Evolutionary conservation across 2,888 invertebrate genomes (phyloP), one percentile per base, ranked within the genome.

Genomic region (Sicus ferrugineus): DNA sequence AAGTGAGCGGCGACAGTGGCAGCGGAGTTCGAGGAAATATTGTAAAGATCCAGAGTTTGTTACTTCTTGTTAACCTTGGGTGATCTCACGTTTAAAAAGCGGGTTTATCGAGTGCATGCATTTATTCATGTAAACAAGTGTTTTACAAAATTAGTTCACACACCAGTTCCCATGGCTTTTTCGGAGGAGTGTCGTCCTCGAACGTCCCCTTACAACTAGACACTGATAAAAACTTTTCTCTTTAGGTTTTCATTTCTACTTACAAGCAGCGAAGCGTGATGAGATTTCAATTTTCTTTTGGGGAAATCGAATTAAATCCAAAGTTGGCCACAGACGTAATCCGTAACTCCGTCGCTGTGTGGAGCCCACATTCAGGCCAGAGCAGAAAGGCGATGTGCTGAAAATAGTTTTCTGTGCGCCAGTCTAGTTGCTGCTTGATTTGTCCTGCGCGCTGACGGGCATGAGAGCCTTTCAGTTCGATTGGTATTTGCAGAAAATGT

Each of bases 211-310:
- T 34, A 9, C 1, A 34, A 14, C 14, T 7, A 7, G 34, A 7
- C 34, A 34, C 2, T 34, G 34, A 14, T 42, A n/a, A 3, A n/a
- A 14, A 7, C n/a, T 42, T 4, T n/a, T 38, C 11, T 38, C 4
- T n/a, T 9, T 4, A n/a, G 66, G 7, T 66, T 68, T 54, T 68
- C 64, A 69, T 71, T 69, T 67, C 69, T 52, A 64, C 50, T 31
- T 69, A 59, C 46, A 61, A 61, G 73, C 73, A 72, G 59, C 56
- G 68, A 58, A 65, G 70, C 52, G 50, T 59, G 54, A 67, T 63
- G 70, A 67, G 68, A 67, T 67, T 67, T 67, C 67, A 67, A 67
- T 67, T 67, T 59, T 67, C 67, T 67, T 67, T 58, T 23, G 59
- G 48, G 21, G 19, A 67, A 67, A 67, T 67, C 50, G 59, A 59